A percentile compares a stretch with the other conserved stretches of the same genome.
Evolutionary conservation across 2,113 vertebrate genomes (phyloP).

Genomic region (Nansenia antarctica): DNA sequence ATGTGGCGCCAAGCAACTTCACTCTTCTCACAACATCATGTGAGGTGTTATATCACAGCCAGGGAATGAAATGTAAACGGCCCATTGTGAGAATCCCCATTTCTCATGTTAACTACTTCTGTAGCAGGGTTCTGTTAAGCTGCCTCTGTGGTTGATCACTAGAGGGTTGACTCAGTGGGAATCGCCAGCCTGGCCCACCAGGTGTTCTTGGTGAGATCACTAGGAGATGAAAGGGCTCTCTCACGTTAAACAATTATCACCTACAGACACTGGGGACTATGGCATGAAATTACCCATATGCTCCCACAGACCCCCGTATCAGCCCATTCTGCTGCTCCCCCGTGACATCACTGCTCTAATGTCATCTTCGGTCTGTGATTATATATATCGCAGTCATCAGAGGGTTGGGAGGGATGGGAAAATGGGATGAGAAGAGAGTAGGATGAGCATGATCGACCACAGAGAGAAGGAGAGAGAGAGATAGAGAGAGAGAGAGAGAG

Average conservation of each 20-base stretch:
- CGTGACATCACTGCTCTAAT: slow-evolving; percentile 17
- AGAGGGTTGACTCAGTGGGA: not conserved
- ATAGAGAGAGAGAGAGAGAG: not conserved
- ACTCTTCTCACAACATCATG: slow-evolving; percentile 5
- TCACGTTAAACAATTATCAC: slow-evolving; percentile 22
- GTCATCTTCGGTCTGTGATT: slow-evolving; percentile 28
- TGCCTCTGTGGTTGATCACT: not conserved
- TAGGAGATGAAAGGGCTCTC: slow-evolving; percentile 9
- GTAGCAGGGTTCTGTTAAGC: not conserved
- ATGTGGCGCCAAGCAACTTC: slow-evolving; percentile 42
- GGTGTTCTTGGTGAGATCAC: slow-evolving; percentile 1
- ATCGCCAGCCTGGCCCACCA: not conserved
- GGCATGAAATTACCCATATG: slow-evolving; percentile 4
- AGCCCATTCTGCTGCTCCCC: not conserved
- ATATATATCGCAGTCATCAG: slow-evolving; percentile 13
- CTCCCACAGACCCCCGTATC: not conserved
- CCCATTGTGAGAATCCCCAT: not conserved
- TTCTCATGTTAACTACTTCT: not conserved
- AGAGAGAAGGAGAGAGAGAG: not conserved
- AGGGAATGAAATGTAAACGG: not conserved
- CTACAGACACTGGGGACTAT: slow-evolving; percentile 5
- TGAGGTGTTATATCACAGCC: too few relatives aligned
- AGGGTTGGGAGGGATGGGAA: not conserved
- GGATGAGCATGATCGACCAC: not conserved
- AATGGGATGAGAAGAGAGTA: slow-evolving; percentile 21